Evolutionary conservation across 1,140 invertebrate species (phyloP), one percentile per base, ranked within the genome.

Genomic region (Lysiphlebus fabarum): DNA sequence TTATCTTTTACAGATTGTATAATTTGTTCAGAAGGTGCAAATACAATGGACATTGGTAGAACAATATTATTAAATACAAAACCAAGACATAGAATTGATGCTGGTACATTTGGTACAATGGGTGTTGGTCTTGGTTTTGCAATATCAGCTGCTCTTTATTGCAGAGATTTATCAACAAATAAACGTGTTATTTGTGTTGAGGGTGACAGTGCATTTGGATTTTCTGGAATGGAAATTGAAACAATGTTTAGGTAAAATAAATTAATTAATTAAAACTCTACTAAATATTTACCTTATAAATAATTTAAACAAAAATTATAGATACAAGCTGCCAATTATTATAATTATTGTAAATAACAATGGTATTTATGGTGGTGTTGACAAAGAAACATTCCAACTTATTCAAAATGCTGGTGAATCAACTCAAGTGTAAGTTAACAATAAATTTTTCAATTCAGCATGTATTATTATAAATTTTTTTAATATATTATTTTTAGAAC

Each of bases 31-130:
- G 96, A 99, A 82, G 96, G 96, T 43, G 95, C 95, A 9, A 98
- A 98, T 73, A 99, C 96, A 1, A 99, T 99, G 96, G 95, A 98
- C 69, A 98, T 98, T 70, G 94, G 95, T 4, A 83, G 95, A 47
- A 89, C 93, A 0, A 87, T 98, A 76, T 77, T 98, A 12, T 77
- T 88, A 4, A 96, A 97, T 71, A 82, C 84, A 56, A 75, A 87
- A 50, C 92, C 95, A 0, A 79, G 93, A 44, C 93, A 96, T 74
- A 84, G 95, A 43, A 77, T 94, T 34, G 94, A 93, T 75, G 90
- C 91, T n/a, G 91, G 89, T 11, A 95, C 95, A 10, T 98, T 96
- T 81, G 95, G 94, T 12, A 98, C 95, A 0, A 98, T 98, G 95
- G 95, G 95, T 11, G 93, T 98, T 54, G 96, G 96, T 12, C 83